phyloP scores from a whole-genome alignment of 1,140 invertebrate genomes.

The Adelges cooleyi region DNA sequence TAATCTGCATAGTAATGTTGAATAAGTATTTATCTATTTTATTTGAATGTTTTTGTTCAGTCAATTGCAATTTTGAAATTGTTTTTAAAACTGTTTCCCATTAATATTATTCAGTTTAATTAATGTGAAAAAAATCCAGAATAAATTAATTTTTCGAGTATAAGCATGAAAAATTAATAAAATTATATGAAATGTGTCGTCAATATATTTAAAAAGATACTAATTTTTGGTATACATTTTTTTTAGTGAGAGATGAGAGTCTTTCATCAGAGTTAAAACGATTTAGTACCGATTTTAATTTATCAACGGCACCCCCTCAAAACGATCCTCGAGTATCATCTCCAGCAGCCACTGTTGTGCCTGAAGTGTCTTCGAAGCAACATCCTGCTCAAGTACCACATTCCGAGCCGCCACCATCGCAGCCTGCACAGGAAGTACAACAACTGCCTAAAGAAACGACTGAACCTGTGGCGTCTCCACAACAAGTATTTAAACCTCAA shows the following conservation, averaged over 20 bases:
- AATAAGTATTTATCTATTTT: too few species aligned
- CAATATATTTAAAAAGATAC: too few species aligned
- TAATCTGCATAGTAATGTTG: too few species aligned
- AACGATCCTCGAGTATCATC: slow-evolving; percentile 10
- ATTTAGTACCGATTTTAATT: slow-evolving; percentile 27
- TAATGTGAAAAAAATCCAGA: too few species aligned
- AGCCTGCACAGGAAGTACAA: slow-evolving; percentile 40
- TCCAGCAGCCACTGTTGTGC: neutral
- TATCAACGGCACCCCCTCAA: slow-evolving; percentile 6
- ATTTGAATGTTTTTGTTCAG: too few species aligned
- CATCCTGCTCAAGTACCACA: slow-evolving; percentile 13
- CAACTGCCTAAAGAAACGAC: slow-evolving; percentile 36
- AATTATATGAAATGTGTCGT: too few species aligned
- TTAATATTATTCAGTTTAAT: too few species aligned
- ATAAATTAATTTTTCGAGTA: too few species aligned
- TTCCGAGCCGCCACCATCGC: slow-evolving; percentile 33
- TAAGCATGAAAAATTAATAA: too few species aligned
- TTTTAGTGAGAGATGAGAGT: slow-evolving; percentile 18
- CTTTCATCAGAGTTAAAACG: slow-evolving; percentile 24
- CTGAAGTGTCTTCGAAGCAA: slow-evolving; percentile 12
- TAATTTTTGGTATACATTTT: too few species aligned
- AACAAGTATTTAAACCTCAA: slow-evolving; percentile 36
- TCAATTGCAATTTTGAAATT: too few species aligned
- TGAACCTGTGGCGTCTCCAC: slow-evolving; percentile 5
- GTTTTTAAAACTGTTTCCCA: too few species aligned